These are phyloP conservation scores for Drosophila meridionalis DNA, from an alignment of 2,888 invertebrate genomes.

Conservation along the genomic window DNA sequence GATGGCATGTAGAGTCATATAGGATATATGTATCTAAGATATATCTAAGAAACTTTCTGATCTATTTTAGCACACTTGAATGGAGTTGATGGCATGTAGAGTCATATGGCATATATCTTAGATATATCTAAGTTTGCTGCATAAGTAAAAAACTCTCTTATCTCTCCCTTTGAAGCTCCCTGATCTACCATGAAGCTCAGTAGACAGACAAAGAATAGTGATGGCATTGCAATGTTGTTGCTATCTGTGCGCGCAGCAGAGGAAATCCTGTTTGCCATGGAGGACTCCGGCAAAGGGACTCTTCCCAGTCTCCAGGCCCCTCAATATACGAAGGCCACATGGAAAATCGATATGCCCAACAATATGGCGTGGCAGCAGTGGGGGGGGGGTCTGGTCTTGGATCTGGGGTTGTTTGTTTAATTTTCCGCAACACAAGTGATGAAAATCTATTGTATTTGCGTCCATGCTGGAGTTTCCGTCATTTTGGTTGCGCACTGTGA, in stretches of 20 bases:
- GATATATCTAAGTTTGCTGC: background rate
- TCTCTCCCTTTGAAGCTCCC: background rate
- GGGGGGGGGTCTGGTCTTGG: conserved; percentile 15
- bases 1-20: background rate
- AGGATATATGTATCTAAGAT: background rate
- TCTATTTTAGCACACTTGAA: no score
- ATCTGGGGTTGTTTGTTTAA: conserved; percentile 78
- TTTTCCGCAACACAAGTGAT: conserved; percentile 78
- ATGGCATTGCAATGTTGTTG: conserved; percentile 37
- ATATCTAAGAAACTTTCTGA: background rate
- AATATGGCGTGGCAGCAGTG: conserved; percentile 48
- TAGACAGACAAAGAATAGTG: conserved; percentile 15
- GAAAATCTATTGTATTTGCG: conserved; percentile 78
- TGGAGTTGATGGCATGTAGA: no score
- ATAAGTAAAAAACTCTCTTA: background rate
- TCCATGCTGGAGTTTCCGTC: conserved; percentile 45
- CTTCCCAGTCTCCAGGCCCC: background rate
- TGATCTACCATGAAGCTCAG: conserved; percentile 46
- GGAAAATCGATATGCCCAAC: conserved; percentile 67
- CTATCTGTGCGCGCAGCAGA: conserved; percentile 52
- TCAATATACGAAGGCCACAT: conserved; percentile 27
- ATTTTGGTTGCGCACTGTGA: conserved; percentile 52
- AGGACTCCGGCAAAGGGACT: conserved; percentile 26
- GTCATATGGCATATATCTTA: background rate
- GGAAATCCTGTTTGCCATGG: conserved; percentile 67